Evolutionary conservation across 2,113 vertebrate genomes (phyloP).

Genomic region (Pachyramphus minor): DNA sequence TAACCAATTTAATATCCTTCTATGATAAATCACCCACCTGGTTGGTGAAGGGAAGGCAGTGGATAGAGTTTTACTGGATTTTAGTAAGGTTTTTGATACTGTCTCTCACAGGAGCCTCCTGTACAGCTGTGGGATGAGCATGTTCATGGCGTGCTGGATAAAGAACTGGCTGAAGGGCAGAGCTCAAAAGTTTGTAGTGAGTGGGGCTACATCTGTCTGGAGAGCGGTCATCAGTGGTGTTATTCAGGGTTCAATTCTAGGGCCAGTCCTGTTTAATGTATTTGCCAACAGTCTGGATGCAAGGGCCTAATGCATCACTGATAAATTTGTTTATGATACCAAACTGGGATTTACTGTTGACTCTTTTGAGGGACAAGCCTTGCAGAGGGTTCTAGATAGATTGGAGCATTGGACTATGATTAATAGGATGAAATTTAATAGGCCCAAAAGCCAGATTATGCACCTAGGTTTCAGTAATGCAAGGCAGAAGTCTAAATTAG

Average conservation of each 20-base stretch:
- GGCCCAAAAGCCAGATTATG: background rate
- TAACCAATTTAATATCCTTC: background rate
- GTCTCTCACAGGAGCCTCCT: background rate
- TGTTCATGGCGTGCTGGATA: too few relatives aligned
- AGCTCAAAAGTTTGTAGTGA: background rate
- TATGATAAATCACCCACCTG: background rate
- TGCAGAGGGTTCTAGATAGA: background rate
- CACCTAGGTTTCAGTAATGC: background rate
- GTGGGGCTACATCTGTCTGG: background rate
- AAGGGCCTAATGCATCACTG: background rate
- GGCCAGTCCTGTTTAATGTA: background rate
- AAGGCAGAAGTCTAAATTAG: background rate
- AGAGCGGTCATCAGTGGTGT: fast-evolving
- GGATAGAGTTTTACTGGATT: background rate
- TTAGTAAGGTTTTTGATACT: background rate
- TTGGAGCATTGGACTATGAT: background rate
- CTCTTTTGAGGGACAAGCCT: background rate
- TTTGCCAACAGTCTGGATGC: background rate
- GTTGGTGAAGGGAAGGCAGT: background rate
- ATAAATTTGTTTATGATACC: background rate
- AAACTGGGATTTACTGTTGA: background rate
- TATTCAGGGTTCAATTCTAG: background rate
- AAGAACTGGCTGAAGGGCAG: background rate
- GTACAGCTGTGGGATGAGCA: too few relatives aligned
- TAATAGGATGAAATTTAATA: background rate